Base-by-base conservation (phyloP, 2,797 vertebrate genomes). In the Anas georgica region DNA sequence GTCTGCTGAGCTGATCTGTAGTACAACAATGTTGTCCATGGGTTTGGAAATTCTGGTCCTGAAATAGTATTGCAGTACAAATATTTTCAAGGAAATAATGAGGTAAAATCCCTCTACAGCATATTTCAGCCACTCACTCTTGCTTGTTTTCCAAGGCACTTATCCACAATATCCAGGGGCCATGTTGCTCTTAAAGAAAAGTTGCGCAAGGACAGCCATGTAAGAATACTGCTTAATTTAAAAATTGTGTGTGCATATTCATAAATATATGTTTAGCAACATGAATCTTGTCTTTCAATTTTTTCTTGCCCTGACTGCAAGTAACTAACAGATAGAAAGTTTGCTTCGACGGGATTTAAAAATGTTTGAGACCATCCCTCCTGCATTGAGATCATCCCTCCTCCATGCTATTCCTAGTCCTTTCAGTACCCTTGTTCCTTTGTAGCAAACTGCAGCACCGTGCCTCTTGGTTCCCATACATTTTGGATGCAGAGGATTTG, bases 11-110 rank as follows among this genome's bases (percentile, higher is more conserved):
- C 59, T 92, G 76, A 91, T 92, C 75, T 95, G 60, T 39, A 58
- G 12, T 83, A 68, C 60, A 67, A 64, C 69, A 46, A 5, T 76
- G 41, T 68, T 81, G 73, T 58, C 37, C 39, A 1, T 50, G 41
- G 41, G 50, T 80, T 87, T 89, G 81, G 26, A 95, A 94, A 50
- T 92, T 94, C 92, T 93, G 33, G 87, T 96, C n/a, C 59, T 92
- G 74, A 67, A 93, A 69, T 55, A 76, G 28, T 83, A 52, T 37
- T 88, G 50, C 43, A 43, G 39, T 83, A 86, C 62, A 91, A 62
- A 45, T 92, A 82, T 91, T 94, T 95, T 92, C 63, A 86, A 87
- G 52, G 74, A 76, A 95, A 76, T 86, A 33, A 66, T 91, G 78
- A 69, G 9, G 76, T 90, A 62, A 91, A 93, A 88, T 83, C 20